These are phyloP conservation scores for Diorhabda carinulata DNA, from an alignment of 1,140 invertebrate genomes.

Conservation along the genomic window DNA sequence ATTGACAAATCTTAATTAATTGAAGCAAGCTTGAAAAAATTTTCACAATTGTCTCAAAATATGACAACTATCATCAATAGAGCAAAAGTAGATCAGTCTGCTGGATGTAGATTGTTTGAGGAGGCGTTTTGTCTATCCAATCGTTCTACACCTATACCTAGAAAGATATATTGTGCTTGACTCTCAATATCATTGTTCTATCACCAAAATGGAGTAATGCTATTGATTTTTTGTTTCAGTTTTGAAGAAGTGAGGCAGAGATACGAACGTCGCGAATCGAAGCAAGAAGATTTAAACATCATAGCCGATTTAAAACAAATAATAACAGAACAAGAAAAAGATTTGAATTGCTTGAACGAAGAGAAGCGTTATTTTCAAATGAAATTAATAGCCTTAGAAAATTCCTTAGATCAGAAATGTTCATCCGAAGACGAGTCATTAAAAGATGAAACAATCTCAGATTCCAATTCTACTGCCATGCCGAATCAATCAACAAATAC, in stretches of 20 bases:
- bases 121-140: too few species aligned
- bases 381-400: constrained; percentile 40
- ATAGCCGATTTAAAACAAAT: constrained; percentile 53
- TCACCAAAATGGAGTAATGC: neutral
- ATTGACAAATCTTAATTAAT: too few species aligned
- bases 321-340: constrained; percentile 55
- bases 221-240: constrained; percentile 35
- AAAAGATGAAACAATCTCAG: constrained; percentile 32
- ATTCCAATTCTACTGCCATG: constrained; percentile 11
- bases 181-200: too few species aligned
- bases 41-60: too few species aligned
- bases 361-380: constrained; percentile 49
- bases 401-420: constrained; percentile 31
- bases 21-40: too few species aligned
- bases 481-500: constrained; percentile 12
- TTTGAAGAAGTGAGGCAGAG: constrained; percentile 55
- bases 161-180: too few species aligned
- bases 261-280: constrained; percentile 53
- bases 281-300: constrained; percentile 52
- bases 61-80: too few species aligned
- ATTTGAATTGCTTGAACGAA: constrained; percentile 54
- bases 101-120: too few species aligned
- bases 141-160: too few species aligned
- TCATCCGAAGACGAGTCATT: constrained; percentile 40
- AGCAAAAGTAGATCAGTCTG: too few species aligned